Percentiles rank a stretch among this genome's conserved stretches.
These are phyloP conservation scores for Platyura marginata DNA, from an alignment of 1,140 invertebrate species.

Conservation along the genomic window DNA sequence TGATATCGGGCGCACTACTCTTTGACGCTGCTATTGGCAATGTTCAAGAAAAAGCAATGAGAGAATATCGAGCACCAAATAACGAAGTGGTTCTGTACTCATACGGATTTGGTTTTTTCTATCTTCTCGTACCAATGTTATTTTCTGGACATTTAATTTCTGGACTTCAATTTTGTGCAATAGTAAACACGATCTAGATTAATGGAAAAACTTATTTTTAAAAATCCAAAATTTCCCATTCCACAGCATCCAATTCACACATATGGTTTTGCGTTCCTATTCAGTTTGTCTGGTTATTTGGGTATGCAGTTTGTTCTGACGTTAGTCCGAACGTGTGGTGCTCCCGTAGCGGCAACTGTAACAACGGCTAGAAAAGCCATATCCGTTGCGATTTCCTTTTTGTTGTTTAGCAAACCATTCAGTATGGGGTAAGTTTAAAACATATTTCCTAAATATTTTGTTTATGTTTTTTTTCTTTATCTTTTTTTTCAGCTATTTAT, in stretches of 20 bases:
- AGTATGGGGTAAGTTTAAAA: conserved; percentile 65
- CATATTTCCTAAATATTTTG: conserved; percentile 8
- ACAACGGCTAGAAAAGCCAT: conserved; percentile 76
- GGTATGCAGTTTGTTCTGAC: conserved; percentile 84
- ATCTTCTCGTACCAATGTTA: conserved; percentile 59
- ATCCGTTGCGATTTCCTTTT: conserved; percentile 80
- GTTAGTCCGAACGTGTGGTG: conserved; percentile 69
- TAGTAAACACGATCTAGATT: conserved; percentile 32
- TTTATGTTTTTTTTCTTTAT: conserved; percentile 3
- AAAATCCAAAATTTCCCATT: conserved; percentile 3
- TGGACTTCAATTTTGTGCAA: conserved; percentile 56
- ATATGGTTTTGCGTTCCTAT: conserved; percentile 71
- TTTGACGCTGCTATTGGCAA: conserved; percentile 93
- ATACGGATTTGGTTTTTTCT: conserved; percentile 73
- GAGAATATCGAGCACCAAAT: conserved; percentile 60
- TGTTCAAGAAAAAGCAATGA: conserved; percentile 90
- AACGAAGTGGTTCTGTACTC: conserved; percentile 89
- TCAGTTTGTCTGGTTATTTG: conserved; percentile 77
- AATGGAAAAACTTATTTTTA: neutral
- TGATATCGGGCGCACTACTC: conserved; percentile 73
- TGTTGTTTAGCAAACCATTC: conserved; percentile 89
- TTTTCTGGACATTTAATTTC: conserved; percentile 52
- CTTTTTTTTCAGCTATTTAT: conserved; percentile 55
- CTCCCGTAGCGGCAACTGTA: conserved; percentile 80
- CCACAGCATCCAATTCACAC: conserved; percentile 52